A percentile compares a stretch with the other conserved stretches of the same genome.
These are phyloP conservation scores for Calliphora vicina DNA, from an alignment of 1,140 invertebrate species.

Conservation along the genomic window DNA sequence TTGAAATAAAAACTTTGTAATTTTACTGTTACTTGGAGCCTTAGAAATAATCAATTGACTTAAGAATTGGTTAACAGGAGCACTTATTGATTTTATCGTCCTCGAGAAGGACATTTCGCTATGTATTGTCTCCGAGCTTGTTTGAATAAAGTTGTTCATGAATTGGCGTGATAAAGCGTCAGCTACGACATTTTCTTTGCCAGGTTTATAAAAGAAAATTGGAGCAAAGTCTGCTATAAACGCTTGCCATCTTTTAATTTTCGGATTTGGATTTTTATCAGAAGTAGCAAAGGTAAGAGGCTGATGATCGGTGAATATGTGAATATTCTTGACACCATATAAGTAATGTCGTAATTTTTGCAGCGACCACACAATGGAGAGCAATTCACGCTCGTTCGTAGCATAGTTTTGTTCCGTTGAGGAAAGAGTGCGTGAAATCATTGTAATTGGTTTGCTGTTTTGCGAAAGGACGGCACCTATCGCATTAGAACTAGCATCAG, in stretches of 20 bases:
- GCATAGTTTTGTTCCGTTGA: constrained; percentile 15
- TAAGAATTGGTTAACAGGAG: too few species aligned
- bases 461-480: too few species aligned
- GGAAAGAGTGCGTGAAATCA: too few species aligned
- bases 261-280: background rate
- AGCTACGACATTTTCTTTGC: background rate
- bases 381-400: constrained; percentile 7
- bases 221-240: background rate
- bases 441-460: too few species aligned
- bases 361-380: constrained; percentile 22
- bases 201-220: background rate
- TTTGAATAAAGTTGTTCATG: too few species aligned
- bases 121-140: too few species aligned
- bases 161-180: background rate
- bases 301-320: background rate
- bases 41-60: too few species aligned
- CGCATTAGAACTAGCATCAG: background rate
- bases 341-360: constrained; percentile 12
- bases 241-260: constrained; percentile 12
- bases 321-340: constrained; percentile 1
- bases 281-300: too few species aligned
- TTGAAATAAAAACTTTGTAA: too few species aligned
- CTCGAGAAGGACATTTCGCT: too few species aligned
- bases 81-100: too few species aligned
- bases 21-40: too few species aligned